Conservation (phyloP, 2,113 vertebrate species). For the Phrynosoma platyrhinos region DNA sequence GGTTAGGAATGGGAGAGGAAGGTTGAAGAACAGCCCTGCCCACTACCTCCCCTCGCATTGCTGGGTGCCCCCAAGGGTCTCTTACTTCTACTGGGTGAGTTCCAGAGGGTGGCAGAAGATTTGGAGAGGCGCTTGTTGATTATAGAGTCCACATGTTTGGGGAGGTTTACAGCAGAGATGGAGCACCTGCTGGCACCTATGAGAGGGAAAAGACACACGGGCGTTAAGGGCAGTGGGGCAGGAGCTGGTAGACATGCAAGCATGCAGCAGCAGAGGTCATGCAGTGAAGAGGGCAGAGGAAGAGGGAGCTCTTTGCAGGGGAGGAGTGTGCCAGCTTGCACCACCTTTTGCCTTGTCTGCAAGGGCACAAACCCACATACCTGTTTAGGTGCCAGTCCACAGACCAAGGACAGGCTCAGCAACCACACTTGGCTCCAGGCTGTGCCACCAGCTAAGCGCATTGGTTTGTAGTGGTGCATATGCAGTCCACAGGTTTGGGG, state of each 20-base stretch:
- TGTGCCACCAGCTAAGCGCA: too few species aligned
- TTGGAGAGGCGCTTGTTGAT: slow-evolving; percentile 99
- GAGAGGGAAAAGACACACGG: slow-evolving; percentile 86
- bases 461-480: neutral
- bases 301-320: neutral
- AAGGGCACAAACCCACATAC: too few species aligned
- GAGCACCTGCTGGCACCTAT: slow-evolving; percentile 98
- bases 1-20: neutral
- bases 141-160: slow-evolving; percentile 99
- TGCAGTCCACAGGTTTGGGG: neutral
- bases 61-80: slow-evolving; percentile 72
- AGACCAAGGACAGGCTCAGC: neutral
- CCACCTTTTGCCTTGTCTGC: neutral
- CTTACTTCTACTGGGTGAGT: slow-evolving; percentile 99
- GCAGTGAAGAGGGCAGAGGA: neutral
- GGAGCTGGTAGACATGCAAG: slow-evolving; percentile 56
- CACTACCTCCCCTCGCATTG: neutral
- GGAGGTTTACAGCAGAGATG: slow-evolving; percentile 97
- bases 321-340: neutral
- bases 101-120: slow-evolving; percentile 99
- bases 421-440: neutral
- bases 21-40: neutral
- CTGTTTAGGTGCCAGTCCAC: neutral
- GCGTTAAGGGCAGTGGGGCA: slow-evolving; percentile 74
- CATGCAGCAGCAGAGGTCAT: slow-evolving; percentile 57